phyloP scores from a whole-genome alignment of 2,888 invertebrate species.

The Lypha dubia region DNA sequence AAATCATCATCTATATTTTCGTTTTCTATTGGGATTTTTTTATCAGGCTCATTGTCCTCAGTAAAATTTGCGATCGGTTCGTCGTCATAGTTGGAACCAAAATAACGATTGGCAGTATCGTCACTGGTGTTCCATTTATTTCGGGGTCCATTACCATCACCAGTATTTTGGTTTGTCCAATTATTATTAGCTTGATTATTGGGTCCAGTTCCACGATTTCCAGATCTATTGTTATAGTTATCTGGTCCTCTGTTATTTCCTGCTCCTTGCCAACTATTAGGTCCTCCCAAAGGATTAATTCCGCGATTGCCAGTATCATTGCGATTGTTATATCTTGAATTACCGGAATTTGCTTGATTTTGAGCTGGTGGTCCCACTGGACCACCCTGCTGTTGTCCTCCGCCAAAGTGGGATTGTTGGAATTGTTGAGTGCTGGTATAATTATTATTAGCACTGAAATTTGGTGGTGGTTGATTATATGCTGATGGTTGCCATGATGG shows the following conservation, averaged over 20 bases:
- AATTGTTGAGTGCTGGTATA: conserved; percentile 57
- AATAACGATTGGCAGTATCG: conserved; percentile 9
- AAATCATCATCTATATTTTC: conserved; percentile 45
- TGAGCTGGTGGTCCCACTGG: conserved; percentile 1
- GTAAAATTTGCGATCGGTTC: not conserved
- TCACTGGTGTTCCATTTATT: conserved; percentile 60
- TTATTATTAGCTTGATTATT: conserved; percentile 55
- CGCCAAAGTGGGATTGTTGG: conserved; percentile 55
- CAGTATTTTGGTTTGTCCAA: conserved; percentile 52
- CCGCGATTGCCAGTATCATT: conserved; percentile 30
- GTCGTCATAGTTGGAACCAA: not conserved
- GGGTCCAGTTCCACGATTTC: conserved; percentile 45
- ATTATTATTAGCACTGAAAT: conserved; percentile 53
- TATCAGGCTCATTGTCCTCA: conserved; percentile 9
- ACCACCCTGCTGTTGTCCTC: not conserved
- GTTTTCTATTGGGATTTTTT: not conserved
- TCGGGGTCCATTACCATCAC: conserved; percentile 35
- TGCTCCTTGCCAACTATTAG: conserved; percentile 31
- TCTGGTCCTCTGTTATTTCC: conserved; percentile 50
- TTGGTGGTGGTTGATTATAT: conserved; percentile 74
- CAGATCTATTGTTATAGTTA: conserved; percentile 47
- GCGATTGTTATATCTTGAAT: conserved; percentile 36
- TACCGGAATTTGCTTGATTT: conserved; percentile 9
- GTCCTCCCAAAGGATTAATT: not conserved
- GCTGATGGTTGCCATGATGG: conserved; percentile 57